These are phyloP conservation scores for Takifugu bimaculatus DNA, from an alignment of 2,113 vertebrate species.

Conservation along the genomic window DNA sequence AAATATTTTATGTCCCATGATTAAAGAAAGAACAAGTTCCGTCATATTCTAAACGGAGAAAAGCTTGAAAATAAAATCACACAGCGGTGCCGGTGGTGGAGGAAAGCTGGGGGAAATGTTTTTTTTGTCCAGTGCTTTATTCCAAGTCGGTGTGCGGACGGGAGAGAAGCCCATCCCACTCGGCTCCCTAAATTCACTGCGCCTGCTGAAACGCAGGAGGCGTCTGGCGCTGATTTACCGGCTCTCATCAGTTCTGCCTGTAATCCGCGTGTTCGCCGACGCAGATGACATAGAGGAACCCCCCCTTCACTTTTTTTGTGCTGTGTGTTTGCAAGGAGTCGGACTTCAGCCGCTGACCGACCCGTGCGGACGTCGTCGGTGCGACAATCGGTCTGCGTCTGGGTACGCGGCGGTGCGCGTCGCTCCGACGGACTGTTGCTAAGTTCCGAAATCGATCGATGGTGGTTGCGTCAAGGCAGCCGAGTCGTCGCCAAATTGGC, in stretches of 20 bases:
- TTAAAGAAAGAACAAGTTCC: too few species aligned
- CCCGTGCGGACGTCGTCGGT: slow-evolving; percentile 1
- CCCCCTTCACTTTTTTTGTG: background rate
- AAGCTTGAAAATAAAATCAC: too few species aligned
- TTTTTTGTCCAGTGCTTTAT: slow-evolving; percentile 16
- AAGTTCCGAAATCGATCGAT: slow-evolving; percentile 48
- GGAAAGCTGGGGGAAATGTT: too few species aligned
- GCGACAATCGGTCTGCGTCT: slow-evolving; percentile 2
- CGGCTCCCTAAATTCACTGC: slow-evolving; percentile 38
- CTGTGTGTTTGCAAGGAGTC: background rate
- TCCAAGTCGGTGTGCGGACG: slow-evolving; percentile 27
- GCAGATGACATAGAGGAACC: slow-evolving; percentile 64
- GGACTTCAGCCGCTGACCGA: slow-evolving; percentile 19
- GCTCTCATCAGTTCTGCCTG: slow-evolving; percentile 27
- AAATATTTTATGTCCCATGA: too few species aligned
- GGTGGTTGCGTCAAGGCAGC: slow-evolving; percentile 22
- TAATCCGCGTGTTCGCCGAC: slow-evolving; percentile 37
- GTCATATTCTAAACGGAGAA: too few species aligned
- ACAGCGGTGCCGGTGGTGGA: too few species aligned
- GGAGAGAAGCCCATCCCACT: slow-evolving; percentile 61
- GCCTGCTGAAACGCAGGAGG: slow-evolving; percentile 38
- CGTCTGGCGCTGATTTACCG: slow-evolving; percentile 45
- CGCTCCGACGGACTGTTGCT: slow-evolving; percentile 28
- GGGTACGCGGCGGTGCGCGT: slow-evolving; percentile 5
- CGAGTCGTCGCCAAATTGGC: slow-evolving; percentile 11